Percentiles rank a stretch among this genome's conserved stretches.
Conservation (phyloP, 2,113 vertebrate genomes). For the Thalassarche chlororhynchos region DNA sequence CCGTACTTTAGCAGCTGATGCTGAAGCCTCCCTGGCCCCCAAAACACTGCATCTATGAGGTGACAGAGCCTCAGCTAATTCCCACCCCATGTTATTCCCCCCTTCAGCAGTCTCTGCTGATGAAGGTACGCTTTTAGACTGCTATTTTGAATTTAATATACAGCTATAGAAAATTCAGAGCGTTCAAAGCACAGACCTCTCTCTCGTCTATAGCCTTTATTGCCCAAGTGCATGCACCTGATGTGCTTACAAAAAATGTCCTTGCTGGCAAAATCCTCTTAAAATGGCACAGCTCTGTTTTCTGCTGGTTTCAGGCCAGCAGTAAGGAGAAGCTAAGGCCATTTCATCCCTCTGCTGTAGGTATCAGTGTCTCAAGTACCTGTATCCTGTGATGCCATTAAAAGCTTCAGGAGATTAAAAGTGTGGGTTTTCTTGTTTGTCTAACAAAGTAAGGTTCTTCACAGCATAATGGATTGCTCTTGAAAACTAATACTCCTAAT, state of each 20-base stretch:
- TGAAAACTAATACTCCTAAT: constrained; percentile 30
- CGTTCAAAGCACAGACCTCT: neutral
- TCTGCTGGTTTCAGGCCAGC: constrained; percentile 4
- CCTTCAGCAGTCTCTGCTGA: neutral
- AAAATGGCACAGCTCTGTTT: neutral
- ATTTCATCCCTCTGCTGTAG: constrained; percentile 37
- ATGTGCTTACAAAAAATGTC: constrained; percentile 27
- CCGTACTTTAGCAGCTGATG: rapidly evolving
- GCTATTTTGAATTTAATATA: constrained; percentile 16
- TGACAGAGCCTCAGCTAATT: neutral
- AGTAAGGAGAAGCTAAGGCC: neutral
- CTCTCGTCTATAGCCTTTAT: neutral
- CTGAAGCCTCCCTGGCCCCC: neutral
- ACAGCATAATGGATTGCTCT: constrained; percentile 32
- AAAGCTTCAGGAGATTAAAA: constrained; percentile 51
- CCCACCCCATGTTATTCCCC: neutral
- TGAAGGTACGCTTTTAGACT: neutral
- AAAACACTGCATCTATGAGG: neutral
- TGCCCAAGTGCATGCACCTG: neutral
- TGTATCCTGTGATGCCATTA: constrained; percentile 46
- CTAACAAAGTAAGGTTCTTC: constrained; percentile 45
- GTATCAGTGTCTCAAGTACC: constrained; percentile 36
- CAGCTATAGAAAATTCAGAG: neutral
- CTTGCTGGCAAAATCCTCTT: constrained; percentile 20
- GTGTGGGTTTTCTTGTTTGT: constrained; percentile 38